Conservation (phyloP, 2,113 vertebrate genomes). For the Astur gentilis region DNA sequence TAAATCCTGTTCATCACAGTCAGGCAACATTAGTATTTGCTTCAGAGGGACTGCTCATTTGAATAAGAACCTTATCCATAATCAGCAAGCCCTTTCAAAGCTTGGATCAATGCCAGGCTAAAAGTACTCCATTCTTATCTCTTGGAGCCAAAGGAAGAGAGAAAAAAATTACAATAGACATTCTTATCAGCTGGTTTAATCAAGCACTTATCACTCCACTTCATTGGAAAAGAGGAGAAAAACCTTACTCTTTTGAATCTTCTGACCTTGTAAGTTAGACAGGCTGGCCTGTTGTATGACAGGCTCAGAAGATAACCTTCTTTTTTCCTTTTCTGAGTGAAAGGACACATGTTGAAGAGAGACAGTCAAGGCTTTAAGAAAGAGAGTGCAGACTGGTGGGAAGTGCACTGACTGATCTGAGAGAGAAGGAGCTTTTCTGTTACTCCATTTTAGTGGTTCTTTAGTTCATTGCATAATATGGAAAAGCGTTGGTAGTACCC, state of each 20-base stretch:
- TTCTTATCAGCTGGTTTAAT: constrained; percentile 22
- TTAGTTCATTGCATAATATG: neutral
- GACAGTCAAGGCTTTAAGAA: neutral
- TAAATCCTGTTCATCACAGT: neutral
- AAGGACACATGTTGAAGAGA: neutral
- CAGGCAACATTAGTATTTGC: neutral
- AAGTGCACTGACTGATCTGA: neutral
- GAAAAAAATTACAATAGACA: neutral
- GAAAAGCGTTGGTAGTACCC: fast-evolving
- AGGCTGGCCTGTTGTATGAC: neutral
- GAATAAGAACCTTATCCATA: neutral
- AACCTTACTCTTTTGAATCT: neutral
- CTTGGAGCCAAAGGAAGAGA: neutral
- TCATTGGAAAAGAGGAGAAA: neutral
- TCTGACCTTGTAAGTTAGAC: neutral
- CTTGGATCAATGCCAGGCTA: neutral
- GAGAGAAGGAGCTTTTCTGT: neutral
- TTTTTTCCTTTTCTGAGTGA: neutral
- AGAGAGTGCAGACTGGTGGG: neutral
- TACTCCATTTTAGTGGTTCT: neutral
- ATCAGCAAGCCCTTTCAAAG: constrained; percentile 11
- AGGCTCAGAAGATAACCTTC: neutral
- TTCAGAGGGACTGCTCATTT: neutral
- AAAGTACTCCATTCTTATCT: constrained; percentile 5
- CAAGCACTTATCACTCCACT: neutral